A percentile compares a stretch with the other conserved stretches of the same genome.
These are phyloP conservation scores for Ceyx melanurus DNA, from an alignment of 2,113 vertebrate species.

Conservation along the genomic window DNA sequence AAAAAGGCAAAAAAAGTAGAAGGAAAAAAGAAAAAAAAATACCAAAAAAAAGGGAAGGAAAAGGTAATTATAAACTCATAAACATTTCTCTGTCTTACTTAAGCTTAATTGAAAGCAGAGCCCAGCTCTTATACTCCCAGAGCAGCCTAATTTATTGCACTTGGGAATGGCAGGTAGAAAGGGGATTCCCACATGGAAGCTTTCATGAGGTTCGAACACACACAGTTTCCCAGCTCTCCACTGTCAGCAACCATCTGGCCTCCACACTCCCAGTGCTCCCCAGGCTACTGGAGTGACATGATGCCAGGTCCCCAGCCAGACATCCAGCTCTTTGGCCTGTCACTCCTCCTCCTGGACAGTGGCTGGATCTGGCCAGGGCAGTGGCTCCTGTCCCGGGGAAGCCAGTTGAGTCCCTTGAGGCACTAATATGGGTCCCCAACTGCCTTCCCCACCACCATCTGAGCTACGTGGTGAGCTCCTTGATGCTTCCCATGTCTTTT, in stretches of 20 bases:
- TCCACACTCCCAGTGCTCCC: not conserved
- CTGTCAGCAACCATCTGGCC: not conserved
- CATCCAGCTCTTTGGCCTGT: not conserved
- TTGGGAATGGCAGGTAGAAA: not conserved
- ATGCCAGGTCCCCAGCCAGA: not conserved
- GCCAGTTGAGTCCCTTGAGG: not conserved
- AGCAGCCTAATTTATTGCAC: not conserved
- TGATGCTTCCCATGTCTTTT: not conserved
- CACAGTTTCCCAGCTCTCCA: not conserved
- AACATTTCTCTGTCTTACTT: not conserved
- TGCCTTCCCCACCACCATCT: fast-evolving
- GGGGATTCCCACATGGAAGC: not conserved
- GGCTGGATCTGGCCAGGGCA: fast-evolving
- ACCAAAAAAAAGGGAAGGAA: not conserved
- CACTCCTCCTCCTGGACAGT: not conserved
- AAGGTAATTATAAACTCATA: not conserved
- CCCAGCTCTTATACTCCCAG: not conserved
- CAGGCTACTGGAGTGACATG: not conserved
- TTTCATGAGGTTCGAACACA: not conserved
- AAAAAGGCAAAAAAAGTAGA: not conserved
- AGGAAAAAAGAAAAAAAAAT: fast-evolving
- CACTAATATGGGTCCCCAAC: fast-evolving
- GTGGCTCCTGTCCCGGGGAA: fast-evolving
- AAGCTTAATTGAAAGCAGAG: not conserved
- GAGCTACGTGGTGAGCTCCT: not conserved